Conservation (phyloP, 2,888 invertebrate genomes). For the Ormyrus pomaceus region DNA sequence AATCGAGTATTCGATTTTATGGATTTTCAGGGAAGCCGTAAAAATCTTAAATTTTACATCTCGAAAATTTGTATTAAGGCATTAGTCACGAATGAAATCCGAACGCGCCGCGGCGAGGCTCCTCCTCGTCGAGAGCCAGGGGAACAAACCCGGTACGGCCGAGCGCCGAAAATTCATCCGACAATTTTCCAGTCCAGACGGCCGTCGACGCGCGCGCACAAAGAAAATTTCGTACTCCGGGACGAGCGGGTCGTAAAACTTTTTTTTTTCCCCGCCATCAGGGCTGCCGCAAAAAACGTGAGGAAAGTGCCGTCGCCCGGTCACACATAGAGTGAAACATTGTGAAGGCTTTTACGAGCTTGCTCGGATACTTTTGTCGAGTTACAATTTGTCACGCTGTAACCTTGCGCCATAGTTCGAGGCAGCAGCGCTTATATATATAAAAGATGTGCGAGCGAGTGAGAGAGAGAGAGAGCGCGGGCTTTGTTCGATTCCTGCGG, state of each 20-base stretch:
- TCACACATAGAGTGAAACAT: constrained; percentile 1
- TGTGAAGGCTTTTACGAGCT: constrained; percentile 40
- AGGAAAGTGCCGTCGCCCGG: neutral
- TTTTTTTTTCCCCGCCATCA: constrained; percentile 13
- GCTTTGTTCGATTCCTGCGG: constrained; percentile 17
- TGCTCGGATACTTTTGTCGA: constrained; percentile 41
- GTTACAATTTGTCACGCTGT: constrained; percentile 54
- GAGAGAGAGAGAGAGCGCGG: neutral
- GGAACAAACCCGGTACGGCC: no score
- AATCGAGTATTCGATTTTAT: constrained; percentile 46
- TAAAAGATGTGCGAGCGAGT: neutral
- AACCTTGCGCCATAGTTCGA: constrained; percentile 1
- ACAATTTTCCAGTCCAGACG: neutral
- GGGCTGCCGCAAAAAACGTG: constrained; percentile 3
- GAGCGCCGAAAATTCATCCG: neutral
- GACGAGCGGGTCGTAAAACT: constrained; percentile 39
- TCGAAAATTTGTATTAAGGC: neutral
- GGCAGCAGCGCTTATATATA: neutral
- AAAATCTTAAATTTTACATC: constrained; percentile 35
- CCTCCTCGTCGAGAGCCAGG: constrained; percentile 9
- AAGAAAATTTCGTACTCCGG: neutral
- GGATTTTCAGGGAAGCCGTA: constrained; percentile 49
- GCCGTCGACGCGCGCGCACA: neutral
- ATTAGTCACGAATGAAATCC: constrained; percentile 30
- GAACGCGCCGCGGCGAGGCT: constrained; percentile 15